Evolutionary conservation across 2,113 vertebrate species (phyloP).

Genomic region (Suricata suricatta): DNA sequence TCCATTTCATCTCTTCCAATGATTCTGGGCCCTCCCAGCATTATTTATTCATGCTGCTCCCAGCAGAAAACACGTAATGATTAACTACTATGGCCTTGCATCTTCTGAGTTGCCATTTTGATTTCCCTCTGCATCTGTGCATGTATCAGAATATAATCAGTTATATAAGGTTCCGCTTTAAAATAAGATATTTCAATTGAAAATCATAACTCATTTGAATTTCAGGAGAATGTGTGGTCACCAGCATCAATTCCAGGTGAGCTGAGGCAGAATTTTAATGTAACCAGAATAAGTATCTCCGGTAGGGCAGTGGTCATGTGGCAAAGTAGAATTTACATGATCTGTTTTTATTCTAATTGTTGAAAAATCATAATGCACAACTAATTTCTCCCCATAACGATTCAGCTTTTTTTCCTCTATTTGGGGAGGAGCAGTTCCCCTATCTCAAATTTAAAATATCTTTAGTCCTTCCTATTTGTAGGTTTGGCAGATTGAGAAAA

Average conservation of each 20-base stretch:
- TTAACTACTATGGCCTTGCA: neutral
- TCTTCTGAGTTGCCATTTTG: neutral
- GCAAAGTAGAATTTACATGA: neutral
- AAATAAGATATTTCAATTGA: constrained; percentile 28
- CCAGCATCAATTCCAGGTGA: neutral
- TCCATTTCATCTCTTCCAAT: neutral
- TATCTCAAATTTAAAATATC: neutral
- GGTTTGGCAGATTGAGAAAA: neutral
- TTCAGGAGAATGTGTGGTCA: constrained; percentile 13
- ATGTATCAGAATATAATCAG: constrained; percentile 36
- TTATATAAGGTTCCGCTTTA: constrained; percentile 28
- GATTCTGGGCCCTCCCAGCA: neutral
- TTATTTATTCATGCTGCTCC: neutral
- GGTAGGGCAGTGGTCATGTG: neutral
- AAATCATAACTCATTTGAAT: constrained; percentile 1
- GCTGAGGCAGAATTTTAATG: neutral
- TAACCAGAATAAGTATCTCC: neutral
- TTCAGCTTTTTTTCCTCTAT: neutral
- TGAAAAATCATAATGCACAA: constrained; percentile 4
- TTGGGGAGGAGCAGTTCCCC: neutral
- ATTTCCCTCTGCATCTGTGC: neutral
- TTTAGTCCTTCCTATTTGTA: neutral
- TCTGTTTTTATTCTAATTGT: neutral
- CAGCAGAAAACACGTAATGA: neutral
- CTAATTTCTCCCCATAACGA: neutral